Base-by-base conservation (phyloP, 2,888 invertebrate species). In the Drosophila nr. medialis region DNA sequence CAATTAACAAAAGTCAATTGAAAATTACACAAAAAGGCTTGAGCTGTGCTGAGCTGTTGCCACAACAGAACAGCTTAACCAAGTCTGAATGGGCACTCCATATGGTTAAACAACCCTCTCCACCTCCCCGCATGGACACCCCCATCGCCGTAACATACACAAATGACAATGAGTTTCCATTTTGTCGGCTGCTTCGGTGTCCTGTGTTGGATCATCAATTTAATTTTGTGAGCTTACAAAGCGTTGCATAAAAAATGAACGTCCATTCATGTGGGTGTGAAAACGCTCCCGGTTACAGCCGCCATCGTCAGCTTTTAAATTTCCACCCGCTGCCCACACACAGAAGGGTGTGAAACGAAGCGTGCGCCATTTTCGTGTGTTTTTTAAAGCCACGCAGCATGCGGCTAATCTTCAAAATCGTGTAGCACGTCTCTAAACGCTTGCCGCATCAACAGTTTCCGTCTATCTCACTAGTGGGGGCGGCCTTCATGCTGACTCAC, bases 341-440 rank as follows among this genome's bases (percentile, higher is more conserved):
- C 51, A 71, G 77, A 85, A 86, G 85, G 84, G 89, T 89, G 85
- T 84, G 82, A 86, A 89, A 40, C 85, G 75, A 80, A 85, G 85
- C 89, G 80, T 84, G 68, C 69, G 64, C 59, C 71, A 72, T 89
- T 89, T 86, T 81, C 85, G 76, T 66, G 73, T 84, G 87, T 84
- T 86, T 72, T 67, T 75, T 78, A 66, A 77, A 73, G 83, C 83
- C 75, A 76, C 80, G 61, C 86, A 75, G 81, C 86, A 88, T 76
- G 76, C 73, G 75, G 84, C 86, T 88, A 88, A 87, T 87, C 90
- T 88, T 81, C 58, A 84, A 90, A 87, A 90, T 88, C 89, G 68
- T 88, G 86, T 88, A 75, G 73, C 70, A 80, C 80, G 87, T 81
- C 89, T 84, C 80, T 75, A 75, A 86, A 81, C 73, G 80, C 72